phyloP scores from a whole-genome alignment of 2,888 invertebrate species.

The Nephrotoma flavescens region DNA sequence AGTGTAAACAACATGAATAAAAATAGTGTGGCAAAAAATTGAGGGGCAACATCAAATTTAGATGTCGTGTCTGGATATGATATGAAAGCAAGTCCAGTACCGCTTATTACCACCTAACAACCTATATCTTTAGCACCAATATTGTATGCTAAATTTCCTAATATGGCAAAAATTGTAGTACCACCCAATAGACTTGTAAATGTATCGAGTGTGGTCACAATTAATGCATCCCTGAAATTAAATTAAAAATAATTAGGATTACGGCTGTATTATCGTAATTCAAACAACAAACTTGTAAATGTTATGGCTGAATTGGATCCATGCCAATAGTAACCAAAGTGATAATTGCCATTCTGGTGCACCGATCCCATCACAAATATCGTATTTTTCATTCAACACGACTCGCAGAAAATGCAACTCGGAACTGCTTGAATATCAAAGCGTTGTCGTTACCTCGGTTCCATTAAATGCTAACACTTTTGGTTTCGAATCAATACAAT shows the following conservation, averaged over 20 bases:
- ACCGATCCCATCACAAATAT: slow-evolving; percentile 32
- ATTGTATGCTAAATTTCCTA: slow-evolving; percentile 62
- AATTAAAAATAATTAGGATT: not conserved
- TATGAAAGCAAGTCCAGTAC: slow-evolving; percentile 66
- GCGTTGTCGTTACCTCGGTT: not conserved
- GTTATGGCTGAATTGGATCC: slow-evolving; percentile 59
- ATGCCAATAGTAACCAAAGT: slow-evolving; percentile 48
- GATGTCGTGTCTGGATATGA: slow-evolving; percentile 74
- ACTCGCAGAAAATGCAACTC: slow-evolving; percentile 44
- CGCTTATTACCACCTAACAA: slow-evolving; percentile 53
- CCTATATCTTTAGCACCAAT: slow-evolving; percentile 39
- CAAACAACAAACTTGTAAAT: slow-evolving; percentile 41
- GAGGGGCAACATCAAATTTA: slow-evolving; percentile 55
- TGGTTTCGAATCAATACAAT: slow-evolving; percentile 21
- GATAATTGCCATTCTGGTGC: slow-evolving; percentile 53
- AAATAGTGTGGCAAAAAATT: slow-evolving; percentile 65
- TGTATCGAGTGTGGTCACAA: slow-evolving; percentile 67
- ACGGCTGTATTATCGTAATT: not conserved
- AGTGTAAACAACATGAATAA: slow-evolving; percentile 70
- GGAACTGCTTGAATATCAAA: slow-evolving; percentile 33
- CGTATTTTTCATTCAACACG: slow-evolving; percentile 35
- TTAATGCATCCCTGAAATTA: slow-evolving; percentile 54
- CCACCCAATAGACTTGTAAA: slow-evolving; percentile 68
- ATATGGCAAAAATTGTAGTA: slow-evolving; percentile 64
- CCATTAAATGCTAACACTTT: not conserved